phyloP scores from a whole-genome alignment of 30 jellyfish, hydroid and myxozoan genomes.

The Cassiopea xamachana region DNA sequence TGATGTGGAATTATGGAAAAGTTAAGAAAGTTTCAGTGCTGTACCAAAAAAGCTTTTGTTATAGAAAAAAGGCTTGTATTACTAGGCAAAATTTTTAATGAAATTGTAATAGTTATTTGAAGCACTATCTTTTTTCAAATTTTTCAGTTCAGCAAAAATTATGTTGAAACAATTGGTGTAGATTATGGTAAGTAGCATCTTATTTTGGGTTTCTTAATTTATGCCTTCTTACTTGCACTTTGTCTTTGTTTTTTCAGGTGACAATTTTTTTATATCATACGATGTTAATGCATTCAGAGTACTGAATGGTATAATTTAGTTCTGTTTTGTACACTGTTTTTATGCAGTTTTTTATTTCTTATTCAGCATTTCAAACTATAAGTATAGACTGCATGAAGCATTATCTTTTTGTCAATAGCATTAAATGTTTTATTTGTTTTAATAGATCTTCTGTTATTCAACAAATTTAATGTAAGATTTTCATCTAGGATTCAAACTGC shows the following conservation, averaged over 20 bases:
- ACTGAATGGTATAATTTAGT: no score
- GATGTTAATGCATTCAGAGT: no score
- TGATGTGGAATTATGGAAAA: no score
- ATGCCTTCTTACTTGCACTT: no score
- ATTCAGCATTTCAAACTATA: no score
- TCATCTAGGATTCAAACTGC: constrained; percentile 67
- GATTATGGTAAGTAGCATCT: constrained; percentile 59
- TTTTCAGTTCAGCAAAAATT: constrained; percentile 49
- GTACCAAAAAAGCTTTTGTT: no score
- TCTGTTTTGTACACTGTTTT: background rate
- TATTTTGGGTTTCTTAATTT: no score
- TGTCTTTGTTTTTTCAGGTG: no score
- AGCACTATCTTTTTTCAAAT: background rate
- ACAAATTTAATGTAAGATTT: background rate
- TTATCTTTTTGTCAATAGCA: background rate
- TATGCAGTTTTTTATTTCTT: background rate
- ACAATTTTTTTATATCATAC: no score
- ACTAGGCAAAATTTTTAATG: no score
- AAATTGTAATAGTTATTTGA: background rate
- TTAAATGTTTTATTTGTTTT: background rate
- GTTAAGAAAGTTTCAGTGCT: no score
- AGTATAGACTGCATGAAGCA: background rate
- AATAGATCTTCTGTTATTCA: background rate
- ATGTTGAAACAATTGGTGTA: constrained; percentile 72
- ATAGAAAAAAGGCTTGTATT: no score